Evolutionary conservation across 2,888 invertebrate species (phyloP).

Genomic region (Pelosia muscerda): DNA sequence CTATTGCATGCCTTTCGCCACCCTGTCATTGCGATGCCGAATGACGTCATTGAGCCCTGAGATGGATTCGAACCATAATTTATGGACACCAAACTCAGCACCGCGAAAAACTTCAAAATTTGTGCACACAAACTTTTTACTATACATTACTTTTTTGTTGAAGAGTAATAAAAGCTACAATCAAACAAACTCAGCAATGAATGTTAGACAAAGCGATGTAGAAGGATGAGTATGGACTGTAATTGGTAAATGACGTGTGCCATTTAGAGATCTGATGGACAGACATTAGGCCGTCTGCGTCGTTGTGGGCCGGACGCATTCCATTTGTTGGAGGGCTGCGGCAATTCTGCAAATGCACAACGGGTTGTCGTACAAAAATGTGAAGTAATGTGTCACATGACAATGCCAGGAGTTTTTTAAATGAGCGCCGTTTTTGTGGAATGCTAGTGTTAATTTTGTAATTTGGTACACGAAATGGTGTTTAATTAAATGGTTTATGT

Average conservation of each 20-base stretch:
- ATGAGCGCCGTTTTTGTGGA: constrained; percentile 28
- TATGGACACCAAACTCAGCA: constrained; percentile 71
- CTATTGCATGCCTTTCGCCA: constrained; percentile 75
- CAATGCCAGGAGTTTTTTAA: constrained; percentile 50
- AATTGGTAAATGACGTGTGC: constrained; percentile 83
- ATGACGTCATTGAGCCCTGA: constrained; percentile 83
- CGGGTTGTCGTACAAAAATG: constrained; percentile 71
- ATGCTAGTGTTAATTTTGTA: constrained; percentile 35
- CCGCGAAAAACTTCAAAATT: constrained; percentile 35
- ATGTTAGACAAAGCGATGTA: constrained; percentile 15
- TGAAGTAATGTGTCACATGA: constrained; percentile 71
- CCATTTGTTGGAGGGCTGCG: constrained; percentile 78
- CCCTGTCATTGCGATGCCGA: constrained; percentile 81
- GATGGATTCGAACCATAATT: constrained; percentile 85
- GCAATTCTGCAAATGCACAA: constrained; percentile 82
- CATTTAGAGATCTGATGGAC: constrained; percentile 84
- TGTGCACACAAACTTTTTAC: constrained; percentile 14
- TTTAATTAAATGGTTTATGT: constrained; percentile 1
- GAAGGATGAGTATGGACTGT: constrained; percentile 43
- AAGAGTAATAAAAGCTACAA: neutral
- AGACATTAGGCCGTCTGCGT: constrained; percentile 84
- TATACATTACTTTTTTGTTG: constrained; percentile 55
- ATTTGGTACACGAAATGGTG: constrained; percentile 21
- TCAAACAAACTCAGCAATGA: constrained; percentile 53
- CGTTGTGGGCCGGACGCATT: constrained; percentile 72